Base-by-base conservation (phyloP, 2,113 vertebrate genomes). In the Pangasianodon gigas region DNA sequence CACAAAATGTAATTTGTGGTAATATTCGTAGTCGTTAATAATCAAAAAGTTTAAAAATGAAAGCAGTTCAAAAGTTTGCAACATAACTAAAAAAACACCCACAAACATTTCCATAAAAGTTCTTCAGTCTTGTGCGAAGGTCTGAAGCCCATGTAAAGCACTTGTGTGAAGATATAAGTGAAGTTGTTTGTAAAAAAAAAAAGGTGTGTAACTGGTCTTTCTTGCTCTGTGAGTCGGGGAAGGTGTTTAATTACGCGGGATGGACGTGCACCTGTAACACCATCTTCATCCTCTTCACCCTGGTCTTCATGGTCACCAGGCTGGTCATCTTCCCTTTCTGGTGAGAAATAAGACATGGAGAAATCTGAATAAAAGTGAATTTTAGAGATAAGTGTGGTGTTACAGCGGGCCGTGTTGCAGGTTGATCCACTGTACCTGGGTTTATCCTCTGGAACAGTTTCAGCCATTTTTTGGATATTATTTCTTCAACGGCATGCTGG, bases 321-420 rank as follows among this genome's bases (percentile, higher is more conserved):
- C 94, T 99, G 44, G 86, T 98, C 82, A 93, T 98, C 85, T 98
- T 98, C 65, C 98, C 98, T 26, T 97, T 96, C 92, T 98, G 97
- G 98, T 98, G 93, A 97, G 97, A 54, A 81, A 32, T 4, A 18
- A 54, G 51, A 9, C 8, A 32, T 3, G 0, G 7, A 21, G 32
- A 9, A 32, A 19, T 94, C 37, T 69, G 51, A 88, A 77, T 65
- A 3, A 77, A 48, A 0, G 46, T 48, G 79, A 19, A 5, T 26
- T 26, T 6, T 29, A 26, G 24, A 9, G 79, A 7, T 18, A 6
- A 26, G 79, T 32, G 48, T 41, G 13, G 48, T 41, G 13, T 67
- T 83, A 48, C 79, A 58, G n/a, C 7, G 41, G 6, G 16, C 62
- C 5, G 83, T 86, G 77, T 84, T 91, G 85, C 92, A 93, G 0